Base-by-base conservation (phyloP, 2,888 invertebrate species). In the Baronia brevicornis region DNA sequence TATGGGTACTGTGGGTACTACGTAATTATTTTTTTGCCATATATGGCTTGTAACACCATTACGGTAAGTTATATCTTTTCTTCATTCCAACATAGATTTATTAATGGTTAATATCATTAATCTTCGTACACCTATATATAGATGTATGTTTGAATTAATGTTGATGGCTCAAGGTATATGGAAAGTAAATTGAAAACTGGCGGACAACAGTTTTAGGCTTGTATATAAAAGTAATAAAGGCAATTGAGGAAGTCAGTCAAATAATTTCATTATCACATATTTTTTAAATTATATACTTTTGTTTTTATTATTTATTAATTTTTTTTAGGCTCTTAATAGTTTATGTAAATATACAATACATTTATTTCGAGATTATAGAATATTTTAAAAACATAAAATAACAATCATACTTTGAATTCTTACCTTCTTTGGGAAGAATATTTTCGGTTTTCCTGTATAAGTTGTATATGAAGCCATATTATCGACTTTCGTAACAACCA, bases 361-460 rank as follows among this genome's bases (percentile, higher is more conserved):
- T n/a, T n/a, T n/a, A n/a, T n/a, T 8, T n/a, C 8, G 5, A 21
- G 7, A 21, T n/a, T 21, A 21, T n/a, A 33, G 19, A 23, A 26
- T 32, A 14, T 23, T 31, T 19, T 9, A 26, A 13, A 5, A 6
- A n/a, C n/a, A n/a, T n/a, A n/a, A n/a, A n/a, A n/a, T n/a, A n/a
- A n/a, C n/a, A n/a, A n/a, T n/a, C n/a, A n/a, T n/a, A n/a, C n/a
- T 10, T 21, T 21, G 4, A n/a, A n/a, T 33, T 25, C 77, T 75
- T 68, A 80, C 84, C 84, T 84, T 82, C 75, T 84, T 80, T 48
- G 80, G 82, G 53, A 77, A 82, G 65, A 82, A 78, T 42, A 80
- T 79, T 69, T 82, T 84, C 44, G 84, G 84, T 79, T 79, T 80
- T 70, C 82, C 82, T 53, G 80, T 77, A 52, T 74, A 82, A 45